Base-by-base conservation (phyloP, 2,797 vertebrate genomes). In the Poecilia wingei region DNA sequence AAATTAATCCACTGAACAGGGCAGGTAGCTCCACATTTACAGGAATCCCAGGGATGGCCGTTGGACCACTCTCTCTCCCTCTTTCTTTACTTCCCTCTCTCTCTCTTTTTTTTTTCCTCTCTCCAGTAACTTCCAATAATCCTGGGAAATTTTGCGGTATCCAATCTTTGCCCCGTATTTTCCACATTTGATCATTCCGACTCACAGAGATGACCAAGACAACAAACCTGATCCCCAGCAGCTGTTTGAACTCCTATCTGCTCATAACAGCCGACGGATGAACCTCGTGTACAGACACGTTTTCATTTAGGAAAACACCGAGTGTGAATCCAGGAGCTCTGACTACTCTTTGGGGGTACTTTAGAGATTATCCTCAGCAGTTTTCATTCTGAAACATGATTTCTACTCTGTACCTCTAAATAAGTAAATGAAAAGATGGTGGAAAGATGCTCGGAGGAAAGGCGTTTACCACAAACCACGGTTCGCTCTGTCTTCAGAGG, bases 401-500 rank as follows among this genome's bases (percentile, higher is more conserved):
- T 85, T 86, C 81, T 88, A 85, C 86, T 78, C 78, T 80, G 88
- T 86, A 84, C 84, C 89, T 89, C 87, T 84, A 89, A 86, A 93
- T 88, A 85, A 90, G 91, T 86, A 90, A 93, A 94, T 93, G 90
- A 94, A 90, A 72, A 92, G 91, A 94, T 95, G 92, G 87, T 93
- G 90, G 93, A 91, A 95, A 94, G 93, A 95, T 94, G 93, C 91
- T 94, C 93, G 92, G 92, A 86, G 92, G 92, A 92, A 88, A 93
- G 91, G 91, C 91, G 91, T 93, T 90, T 89, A 95, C 80, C 87
- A 92, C 89, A 94, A 95, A 95, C 87, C 87, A 94, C 81, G 88
- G 89, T 89, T 90, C 90, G 90, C 92, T 91, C 89, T 93, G 93
- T 87, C 95, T 94, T 95, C 95, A 95, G 94, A 95, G 96, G 98